phyloP scores from a whole-genome alignment of 2,888 invertebrate genomes.

The Drosophila kambysellisi region DNA sequence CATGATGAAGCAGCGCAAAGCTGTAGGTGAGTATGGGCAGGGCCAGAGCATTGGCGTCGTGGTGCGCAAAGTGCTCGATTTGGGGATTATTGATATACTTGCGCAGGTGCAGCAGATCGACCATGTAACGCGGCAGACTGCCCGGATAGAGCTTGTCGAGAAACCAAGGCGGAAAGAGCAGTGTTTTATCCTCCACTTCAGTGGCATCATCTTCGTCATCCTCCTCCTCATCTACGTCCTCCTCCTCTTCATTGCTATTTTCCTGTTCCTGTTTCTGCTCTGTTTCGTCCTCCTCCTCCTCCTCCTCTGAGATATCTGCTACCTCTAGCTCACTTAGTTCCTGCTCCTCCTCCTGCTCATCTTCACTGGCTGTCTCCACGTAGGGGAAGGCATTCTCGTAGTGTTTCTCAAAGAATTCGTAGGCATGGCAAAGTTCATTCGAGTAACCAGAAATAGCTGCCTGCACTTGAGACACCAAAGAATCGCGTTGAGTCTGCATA shows the following conservation, averaged over 20 bases:
- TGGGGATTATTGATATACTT: conserved; percentile 89
- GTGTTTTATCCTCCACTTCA: conserved; percentile 56
- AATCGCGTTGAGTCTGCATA: conserved; percentile 85
- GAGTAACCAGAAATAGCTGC: conserved; percentile 89
- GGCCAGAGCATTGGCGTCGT: conserved; percentile 87
- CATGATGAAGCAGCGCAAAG: conserved; percentile 85
- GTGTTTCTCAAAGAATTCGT: conserved; percentile 86
- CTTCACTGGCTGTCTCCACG: conserved; percentile 33
- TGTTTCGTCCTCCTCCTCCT: conserved; percentile 10
- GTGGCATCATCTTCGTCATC: conserved; percentile 22
- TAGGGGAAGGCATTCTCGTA: conserved; percentile 57
- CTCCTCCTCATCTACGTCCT: conserved; percentile 21
- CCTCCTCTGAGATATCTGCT: conserved; percentile 1
- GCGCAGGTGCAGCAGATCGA: conserved; percentile 89
- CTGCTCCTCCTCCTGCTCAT: conserved; percentile 37
- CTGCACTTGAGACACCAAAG: conserved; percentile 87
- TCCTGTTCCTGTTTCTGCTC: conserved; percentile 27
- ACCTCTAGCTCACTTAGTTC: conserved; percentile 2
- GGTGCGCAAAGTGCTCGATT: conserved; percentile 89
- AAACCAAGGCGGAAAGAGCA: conserved; percentile 88
- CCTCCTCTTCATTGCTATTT: conserved; percentile 11
- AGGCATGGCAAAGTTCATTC: conserved; percentile 87
- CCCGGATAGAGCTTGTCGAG: conserved; percentile 87
- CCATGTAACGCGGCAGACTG: conserved; percentile 88
- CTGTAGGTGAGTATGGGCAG: conserved; percentile 88